Evolutionary conservation across 1,140 invertebrate genomes (phyloP).

Genomic region (Venturia canescens): DNA sequence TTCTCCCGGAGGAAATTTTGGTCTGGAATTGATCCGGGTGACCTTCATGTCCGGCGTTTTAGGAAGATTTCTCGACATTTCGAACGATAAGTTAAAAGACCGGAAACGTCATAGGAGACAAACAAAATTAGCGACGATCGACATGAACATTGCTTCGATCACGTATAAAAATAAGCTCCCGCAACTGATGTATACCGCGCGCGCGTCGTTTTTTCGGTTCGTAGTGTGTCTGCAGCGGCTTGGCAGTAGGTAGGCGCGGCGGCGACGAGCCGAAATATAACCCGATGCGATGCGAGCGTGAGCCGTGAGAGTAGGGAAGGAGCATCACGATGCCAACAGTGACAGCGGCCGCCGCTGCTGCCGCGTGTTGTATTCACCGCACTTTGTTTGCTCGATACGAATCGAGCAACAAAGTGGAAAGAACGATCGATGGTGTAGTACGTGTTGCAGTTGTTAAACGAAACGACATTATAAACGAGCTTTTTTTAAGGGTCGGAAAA

Average conservation of each 20-base stretch:
- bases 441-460: neutral
- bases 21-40: neutral
- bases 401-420: constrained; percentile 53
- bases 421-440: constrained; percentile 10
- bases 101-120: no score
- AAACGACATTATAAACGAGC: neutral
- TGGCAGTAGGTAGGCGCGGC: no score
- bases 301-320: no score
- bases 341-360: neutral
- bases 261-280: no score
- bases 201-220: neutral
- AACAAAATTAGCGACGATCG: no score
- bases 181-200: constrained; percentile 8
- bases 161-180: no score
- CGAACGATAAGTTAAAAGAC: neutral
- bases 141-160: no score
- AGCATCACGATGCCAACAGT: constrained; percentile 9
- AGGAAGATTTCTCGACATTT: neutral
- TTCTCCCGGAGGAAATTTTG: constrained; percentile 47
- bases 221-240: no score
- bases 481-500: neutral
- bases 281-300: no score
- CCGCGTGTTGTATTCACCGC: constrained; percentile 40
- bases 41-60: neutral
- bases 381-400: constrained; percentile 67